Evolutionary conservation across 2,113 vertebrate species (phyloP).

Genomic region (Dolichallabes microphthalmus): DNA sequence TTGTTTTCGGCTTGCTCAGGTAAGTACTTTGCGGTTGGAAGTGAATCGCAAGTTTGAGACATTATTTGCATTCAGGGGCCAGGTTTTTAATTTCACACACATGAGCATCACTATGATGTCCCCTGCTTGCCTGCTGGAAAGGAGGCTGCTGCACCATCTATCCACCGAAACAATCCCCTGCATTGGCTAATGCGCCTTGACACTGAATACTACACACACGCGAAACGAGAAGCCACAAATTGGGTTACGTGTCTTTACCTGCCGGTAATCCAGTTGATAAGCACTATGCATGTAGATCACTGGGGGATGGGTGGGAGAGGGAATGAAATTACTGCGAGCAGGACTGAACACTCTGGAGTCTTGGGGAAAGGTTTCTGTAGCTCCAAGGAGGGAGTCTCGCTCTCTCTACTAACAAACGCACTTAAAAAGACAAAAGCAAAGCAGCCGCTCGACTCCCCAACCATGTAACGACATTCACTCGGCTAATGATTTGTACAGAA

Average conservation of each 20-base stretch:
- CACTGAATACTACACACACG: slow-evolving; percentile 75
- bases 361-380: slow-evolving; percentile 21
- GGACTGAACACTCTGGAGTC: slow-evolving; percentile 58
- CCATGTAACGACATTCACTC: slow-evolving; percentile 61
- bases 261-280: slow-evolving; percentile 80
- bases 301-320: slow-evolving; percentile 62
- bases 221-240: slow-evolving; percentile 77
- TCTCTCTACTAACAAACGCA: slow-evolving; percentile 33
- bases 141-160: slow-evolving; percentile 31
- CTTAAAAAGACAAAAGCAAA: slow-evolving; percentile 37
- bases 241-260: slow-evolving; percentile 78
- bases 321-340: slow-evolving; percentile 75
- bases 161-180: slow-evolving; percentile 63
- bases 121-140: slow-evolving; percentile 31
- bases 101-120: slow-evolving; percentile 30
- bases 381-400: slow-evolving; percentile 26
- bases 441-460: slow-evolving; percentile 62
- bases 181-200: slow-evolving; percentile 68
- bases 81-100: slow-evolving; percentile 35
- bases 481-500: slow-evolving; percentile 36
- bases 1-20: slow-evolving; percentile 13
- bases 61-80: slow-evolving; percentile 34
- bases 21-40: slow-evolving; percentile 27
- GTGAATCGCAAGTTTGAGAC: slow-evolving; percentile 14
- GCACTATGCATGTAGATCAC: slow-evolving; percentile 80